phyloP scores from a whole-genome alignment of 2,113 vertebrate genomes.

The Cichladusa arquata region DNA sequence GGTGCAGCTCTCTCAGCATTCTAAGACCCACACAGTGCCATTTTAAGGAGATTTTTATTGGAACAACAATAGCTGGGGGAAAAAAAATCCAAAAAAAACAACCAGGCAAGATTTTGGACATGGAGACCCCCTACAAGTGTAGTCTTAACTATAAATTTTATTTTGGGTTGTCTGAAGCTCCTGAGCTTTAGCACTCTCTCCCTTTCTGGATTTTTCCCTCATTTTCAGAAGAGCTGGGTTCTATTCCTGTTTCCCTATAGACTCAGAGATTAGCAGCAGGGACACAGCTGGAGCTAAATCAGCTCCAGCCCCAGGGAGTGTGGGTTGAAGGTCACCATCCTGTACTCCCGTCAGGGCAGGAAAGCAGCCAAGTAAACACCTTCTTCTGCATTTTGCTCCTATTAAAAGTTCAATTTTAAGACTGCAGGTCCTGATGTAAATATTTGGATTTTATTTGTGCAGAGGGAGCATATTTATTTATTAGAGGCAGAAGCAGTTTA shows the following conservation, averaged over 20 bases:
- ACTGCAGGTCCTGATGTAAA: background rate
- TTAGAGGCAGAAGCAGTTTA: background rate
- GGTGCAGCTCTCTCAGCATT: background rate
- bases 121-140: background rate
- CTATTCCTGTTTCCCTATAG: background rate
- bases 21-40: background rate
- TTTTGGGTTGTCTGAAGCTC: background rate
- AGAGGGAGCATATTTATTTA: background rate
- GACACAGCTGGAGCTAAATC: background rate
- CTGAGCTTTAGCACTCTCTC: background rate
- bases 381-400: background rate
- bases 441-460: background rate
- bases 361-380: background rate
- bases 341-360: accelerated
- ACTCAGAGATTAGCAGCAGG: background rate
- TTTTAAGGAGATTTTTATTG: background rate
- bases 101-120: background rate
- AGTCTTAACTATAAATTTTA: background rate
- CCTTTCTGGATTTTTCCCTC: background rate
- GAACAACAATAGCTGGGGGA: background rate
- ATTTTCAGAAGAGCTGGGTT: background rate
- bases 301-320: background rate
- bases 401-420: background rate
- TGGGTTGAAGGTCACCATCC: background rate
- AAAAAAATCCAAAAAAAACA: background rate